phyloP scores from a whole-genome alignment of 2,797 vertebrate species.

The Gymnothorax javanicus region DNA sequence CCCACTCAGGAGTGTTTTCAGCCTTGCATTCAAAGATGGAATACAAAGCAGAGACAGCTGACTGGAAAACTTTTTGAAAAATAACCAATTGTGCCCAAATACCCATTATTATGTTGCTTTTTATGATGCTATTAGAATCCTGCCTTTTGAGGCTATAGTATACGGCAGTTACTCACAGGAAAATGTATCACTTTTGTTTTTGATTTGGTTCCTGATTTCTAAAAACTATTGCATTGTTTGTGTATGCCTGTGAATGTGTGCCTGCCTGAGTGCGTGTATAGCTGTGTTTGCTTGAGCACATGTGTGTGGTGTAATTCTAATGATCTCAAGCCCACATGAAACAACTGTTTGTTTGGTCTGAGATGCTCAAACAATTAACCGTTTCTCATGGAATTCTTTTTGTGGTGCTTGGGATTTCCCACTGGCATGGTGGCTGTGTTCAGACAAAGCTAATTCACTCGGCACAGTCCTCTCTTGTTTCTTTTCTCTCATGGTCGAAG shows the following conservation, averaged over 20 bases:
- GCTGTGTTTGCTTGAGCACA: neutral
- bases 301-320: neutral
- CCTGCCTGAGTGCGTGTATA: neutral
- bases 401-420: slow-evolving; percentile 44
- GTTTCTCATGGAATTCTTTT: neutral
- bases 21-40: neutral
- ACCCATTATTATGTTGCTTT: neutral
- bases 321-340: neutral
- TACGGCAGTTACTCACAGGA: neutral
- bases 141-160: neutral
- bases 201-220: neutral
- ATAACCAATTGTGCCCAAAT: too few relatives aligned
- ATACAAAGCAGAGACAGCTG: neutral
- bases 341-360: neutral
- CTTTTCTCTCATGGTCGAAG: neutral
- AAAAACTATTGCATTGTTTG: neutral
- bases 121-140: neutral
- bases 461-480: slow-evolving; percentile 4
- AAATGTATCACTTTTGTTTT: neutral
- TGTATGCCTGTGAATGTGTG: neutral
- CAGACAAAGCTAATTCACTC: slow-evolving; percentile 33
- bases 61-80: neutral
- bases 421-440: slow-evolving; percentile 4
- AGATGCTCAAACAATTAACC: neutral
- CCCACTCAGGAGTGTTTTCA: neutral